These are phyloP conservation scores for Frankliniella intonsa DNA, from an alignment of 2,888 invertebrate genomes.

Conservation along the genomic window DNA sequence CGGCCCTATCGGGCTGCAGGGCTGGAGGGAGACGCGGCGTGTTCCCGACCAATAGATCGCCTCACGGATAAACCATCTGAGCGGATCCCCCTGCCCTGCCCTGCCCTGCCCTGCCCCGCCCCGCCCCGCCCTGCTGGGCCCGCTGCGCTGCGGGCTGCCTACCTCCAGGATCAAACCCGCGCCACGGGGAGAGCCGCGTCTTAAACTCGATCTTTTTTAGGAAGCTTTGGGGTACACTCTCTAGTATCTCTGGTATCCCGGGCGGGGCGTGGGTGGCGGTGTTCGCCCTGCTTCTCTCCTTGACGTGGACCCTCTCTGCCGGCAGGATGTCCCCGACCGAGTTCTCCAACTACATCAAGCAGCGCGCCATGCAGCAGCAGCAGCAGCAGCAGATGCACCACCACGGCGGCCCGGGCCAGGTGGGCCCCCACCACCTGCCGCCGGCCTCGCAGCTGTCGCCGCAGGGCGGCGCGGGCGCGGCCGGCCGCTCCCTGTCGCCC, in stretches of 20 bases:
- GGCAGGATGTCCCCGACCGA: slow-evolving; percentile 93
- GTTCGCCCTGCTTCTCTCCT: no score
- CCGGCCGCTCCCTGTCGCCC: slow-evolving; percentile 37
- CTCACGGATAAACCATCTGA: background rate
- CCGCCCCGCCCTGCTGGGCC: no score
- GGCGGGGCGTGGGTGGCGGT: no score
- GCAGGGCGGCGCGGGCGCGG: slow-evolving; percentile 26
- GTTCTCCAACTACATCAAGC: slow-evolving; percentile 95
- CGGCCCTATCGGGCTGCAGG: no score
- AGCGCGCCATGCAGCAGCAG: slow-evolving; percentile 86
- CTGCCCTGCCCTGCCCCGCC: no score
- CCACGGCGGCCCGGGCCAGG: slow-evolving; percentile 44
- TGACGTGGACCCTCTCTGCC: slow-evolving; percentile 4
- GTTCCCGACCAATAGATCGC: slow-evolving; percentile 12
- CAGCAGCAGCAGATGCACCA: slow-evolving; percentile 47
- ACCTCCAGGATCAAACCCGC: no score
- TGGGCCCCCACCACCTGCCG: slow-evolving; percentile 59
- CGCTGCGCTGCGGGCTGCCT: no score
- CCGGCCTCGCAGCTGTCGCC: slow-evolving; percentile 46
- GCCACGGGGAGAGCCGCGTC: no score
- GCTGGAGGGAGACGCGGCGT: background rate
- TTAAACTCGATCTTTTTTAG: no score
- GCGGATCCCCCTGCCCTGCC: no score
- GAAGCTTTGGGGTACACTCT: no score
- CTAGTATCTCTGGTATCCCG: no score